Conservation (phyloP, 2,888 invertebrate genomes). For the Carabus problematicus region DNA sequence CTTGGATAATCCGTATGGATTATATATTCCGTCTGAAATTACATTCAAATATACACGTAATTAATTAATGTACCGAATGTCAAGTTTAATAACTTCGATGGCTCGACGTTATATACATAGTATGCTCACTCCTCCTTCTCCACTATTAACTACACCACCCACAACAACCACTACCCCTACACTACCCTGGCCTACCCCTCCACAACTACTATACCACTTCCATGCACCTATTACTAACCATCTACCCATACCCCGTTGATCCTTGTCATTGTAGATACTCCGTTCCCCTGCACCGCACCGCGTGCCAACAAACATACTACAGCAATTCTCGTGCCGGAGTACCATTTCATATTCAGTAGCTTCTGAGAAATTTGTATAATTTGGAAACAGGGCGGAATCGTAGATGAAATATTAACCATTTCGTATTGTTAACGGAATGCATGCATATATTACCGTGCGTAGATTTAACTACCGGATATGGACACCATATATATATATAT, state of each 20-base stretch:
- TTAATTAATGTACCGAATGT: constrained; percentile 18
- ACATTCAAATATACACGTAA: not conserved
- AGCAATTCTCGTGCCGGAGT: constrained; percentile 10
- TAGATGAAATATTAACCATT: constrained; percentile 25
- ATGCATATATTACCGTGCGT: not conserved
- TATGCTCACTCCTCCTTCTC: not conserved
- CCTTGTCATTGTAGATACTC: too few relatives aligned
- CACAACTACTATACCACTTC: too few relatives aligned
- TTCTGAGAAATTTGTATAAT: constrained; percentile 32
- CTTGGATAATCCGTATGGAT: too few relatives aligned
- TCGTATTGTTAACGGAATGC: not conserved
- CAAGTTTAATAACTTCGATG: constrained; percentile 8
- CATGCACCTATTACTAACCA: not conserved
- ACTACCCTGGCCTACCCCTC: too few relatives aligned
- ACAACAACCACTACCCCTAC: not conserved
- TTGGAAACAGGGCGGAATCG: constrained; percentile 23
- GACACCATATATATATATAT: too few relatives aligned
- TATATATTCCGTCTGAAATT: too few relatives aligned
- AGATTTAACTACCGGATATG: too few relatives aligned
- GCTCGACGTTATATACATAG: not conserved
- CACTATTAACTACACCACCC: not conserved
- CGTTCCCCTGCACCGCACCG: not conserved
- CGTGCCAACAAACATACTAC: constrained; percentile 1
- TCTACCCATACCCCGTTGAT: not conserved
- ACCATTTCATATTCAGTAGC: constrained; percentile 25